These are phyloP conservation scores for Cetonia aurata DNA, from an alignment of 2,888 invertebrate genomes.

Conservation along the genomic window DNA sequence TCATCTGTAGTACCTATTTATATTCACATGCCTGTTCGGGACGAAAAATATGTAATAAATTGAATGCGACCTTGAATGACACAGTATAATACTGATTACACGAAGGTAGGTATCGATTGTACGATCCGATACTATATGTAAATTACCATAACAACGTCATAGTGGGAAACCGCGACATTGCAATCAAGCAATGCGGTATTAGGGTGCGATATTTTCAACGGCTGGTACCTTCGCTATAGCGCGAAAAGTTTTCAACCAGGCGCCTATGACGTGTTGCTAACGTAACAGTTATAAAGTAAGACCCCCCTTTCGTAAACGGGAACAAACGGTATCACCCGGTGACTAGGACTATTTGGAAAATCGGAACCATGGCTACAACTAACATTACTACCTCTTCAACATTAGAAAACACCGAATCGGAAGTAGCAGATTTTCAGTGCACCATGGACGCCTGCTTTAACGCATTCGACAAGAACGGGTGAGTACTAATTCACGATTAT, in stretches of 20 bases:
- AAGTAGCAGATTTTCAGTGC: conserved; percentile 53
- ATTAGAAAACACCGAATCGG: conserved; percentile 55
- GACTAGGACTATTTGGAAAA: conserved; percentile 52
- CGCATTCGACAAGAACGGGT: conserved; percentile 92
- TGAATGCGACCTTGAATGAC: conserved; percentile 19
- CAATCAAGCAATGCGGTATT: conserved; percentile 44
- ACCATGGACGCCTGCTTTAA: conserved; percentile 91
- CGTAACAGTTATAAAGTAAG: conserved; percentile 39
- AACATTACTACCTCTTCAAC: background rate
- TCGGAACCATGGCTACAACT: conserved; percentile 50
- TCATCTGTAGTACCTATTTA: no score
- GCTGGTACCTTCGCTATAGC: conserved; percentile 47
- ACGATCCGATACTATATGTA: conserved; percentile 11
- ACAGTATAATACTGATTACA: conserved; percentile 10
- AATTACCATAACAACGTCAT: conserved; percentile 23
- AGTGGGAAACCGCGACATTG: conserved; percentile 21
- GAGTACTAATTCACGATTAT: conserved; percentile 63
- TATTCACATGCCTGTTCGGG: no score
- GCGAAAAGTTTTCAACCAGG: conserved; percentile 48
- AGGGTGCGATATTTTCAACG: conserved; percentile 42
- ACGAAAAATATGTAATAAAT: conserved; percentile 1
- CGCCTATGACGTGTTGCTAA: conserved; percentile 48
- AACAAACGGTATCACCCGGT: conserved; percentile 52
- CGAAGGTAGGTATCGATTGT: conserved; percentile 13
- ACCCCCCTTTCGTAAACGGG: conserved; percentile 27